Conservation (phyloP, 1,140 invertebrate genomes). For the Atopsyche davidsoni region DNA sequence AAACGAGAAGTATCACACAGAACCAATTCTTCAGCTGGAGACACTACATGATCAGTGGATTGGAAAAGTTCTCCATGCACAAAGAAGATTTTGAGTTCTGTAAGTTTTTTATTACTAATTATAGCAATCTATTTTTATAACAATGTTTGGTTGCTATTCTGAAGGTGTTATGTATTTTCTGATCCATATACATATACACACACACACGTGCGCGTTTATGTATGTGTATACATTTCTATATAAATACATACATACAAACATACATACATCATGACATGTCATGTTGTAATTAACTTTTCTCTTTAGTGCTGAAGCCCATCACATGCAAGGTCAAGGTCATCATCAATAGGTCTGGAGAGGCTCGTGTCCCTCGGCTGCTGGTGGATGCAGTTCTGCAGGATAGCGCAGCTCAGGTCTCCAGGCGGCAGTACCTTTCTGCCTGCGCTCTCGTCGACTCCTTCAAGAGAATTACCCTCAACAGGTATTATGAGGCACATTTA, state of each 20-base stretch:
- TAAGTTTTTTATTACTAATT: constrained; percentile 44
- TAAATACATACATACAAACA: background rate
- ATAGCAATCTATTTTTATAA: background rate
- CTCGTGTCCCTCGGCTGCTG: constrained; percentile 63
- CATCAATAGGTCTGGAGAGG: constrained; percentile 65
- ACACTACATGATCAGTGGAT: constrained; percentile 61
- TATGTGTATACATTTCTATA: background rate
- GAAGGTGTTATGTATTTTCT: background rate
- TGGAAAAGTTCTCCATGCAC: constrained; percentile 72
- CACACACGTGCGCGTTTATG: too few relatives aligned
- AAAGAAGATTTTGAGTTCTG: constrained; percentile 68
- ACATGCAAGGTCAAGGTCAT: constrained; percentile 76
- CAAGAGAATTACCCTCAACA: constrained; percentile 61
- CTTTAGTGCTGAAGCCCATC: constrained; percentile 64
- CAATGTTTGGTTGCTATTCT: background rate
- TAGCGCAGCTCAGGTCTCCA: constrained; percentile 65
- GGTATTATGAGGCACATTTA: constrained; percentile 38
- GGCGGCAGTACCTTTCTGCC: constrained; percentile 67
- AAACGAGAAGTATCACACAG: constrained; percentile 49
- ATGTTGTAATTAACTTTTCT: constrained; percentile 31
- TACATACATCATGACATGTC: background rate
- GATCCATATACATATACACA: background rate
- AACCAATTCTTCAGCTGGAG: constrained; percentile 60
- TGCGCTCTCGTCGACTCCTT: constrained; percentile 61
- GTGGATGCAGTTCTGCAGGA: constrained; percentile 74